Base-by-base conservation (phyloP, 2,888 invertebrate genomes). In the Zele albiditarsus region DNA sequence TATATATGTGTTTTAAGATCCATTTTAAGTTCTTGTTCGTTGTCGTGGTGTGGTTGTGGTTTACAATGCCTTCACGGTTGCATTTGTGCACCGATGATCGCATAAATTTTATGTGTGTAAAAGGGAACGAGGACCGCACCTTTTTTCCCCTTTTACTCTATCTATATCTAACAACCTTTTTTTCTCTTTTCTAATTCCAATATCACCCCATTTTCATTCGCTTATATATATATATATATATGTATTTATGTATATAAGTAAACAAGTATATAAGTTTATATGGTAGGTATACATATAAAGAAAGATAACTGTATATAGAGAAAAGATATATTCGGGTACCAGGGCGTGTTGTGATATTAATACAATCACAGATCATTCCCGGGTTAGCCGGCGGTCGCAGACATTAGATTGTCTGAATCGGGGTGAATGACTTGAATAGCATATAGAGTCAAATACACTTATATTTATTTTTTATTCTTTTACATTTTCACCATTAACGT, bases 381-480 rank as follows among this genome's bases (percentile, higher is more conserved):
- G 88, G 88, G 87, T 87, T 86, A 85, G 85, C 83, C 84, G 81
- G 80, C 87, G 86, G 80, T 84, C 84, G 88, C 87, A 89, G 89
- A 89, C 88, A 86, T 86, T 88, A 88, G 88, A 89, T 89, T 88
- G 89, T 88, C 89, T 87, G 89, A 89, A 89, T 89, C 89, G 89
- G 89, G 89, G 89, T 89, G 89, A 89, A 89, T 88, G 89, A 89
- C 89, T 89, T 89, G 88, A 88, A 88, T 84, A 84, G 85, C 83
- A 82, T 83, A 82, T 79, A 82, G 78, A 82, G 78, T 75, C 71
- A 75, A 63, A 74, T 69, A 73, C 60, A 71, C 3, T 42, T 74
- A 28, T 46, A 69, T 69, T 62, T 57, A 57, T 57, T 25, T 73
- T 66, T 57, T 42, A 66, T 72, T 65, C 62, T 28, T 65, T 62